phyloP scores from a whole-genome alignment of 2,797 vertebrate genomes.

The Enteromius thamalakanensis region DNA sequence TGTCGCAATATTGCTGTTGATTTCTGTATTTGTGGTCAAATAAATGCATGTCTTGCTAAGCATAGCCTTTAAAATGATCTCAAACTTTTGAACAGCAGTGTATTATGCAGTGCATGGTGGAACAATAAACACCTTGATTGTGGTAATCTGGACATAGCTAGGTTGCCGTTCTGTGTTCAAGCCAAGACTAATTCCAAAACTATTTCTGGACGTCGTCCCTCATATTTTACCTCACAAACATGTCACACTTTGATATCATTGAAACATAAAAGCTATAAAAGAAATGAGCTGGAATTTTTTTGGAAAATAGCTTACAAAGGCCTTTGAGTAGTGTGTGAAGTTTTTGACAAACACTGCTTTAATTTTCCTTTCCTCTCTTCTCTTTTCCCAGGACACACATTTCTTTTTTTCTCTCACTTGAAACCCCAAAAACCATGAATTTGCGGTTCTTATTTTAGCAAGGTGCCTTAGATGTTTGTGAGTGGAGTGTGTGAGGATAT shows the following conservation, averaged over 20 bases:
- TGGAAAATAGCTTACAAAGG: constrained; percentile 7
- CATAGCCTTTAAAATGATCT: not conserved
- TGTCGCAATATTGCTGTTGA: not conserved
- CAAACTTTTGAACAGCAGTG: not conserved
- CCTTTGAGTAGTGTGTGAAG: not conserved
- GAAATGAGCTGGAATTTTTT: not conserved
- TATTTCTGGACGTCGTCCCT: not conserved
- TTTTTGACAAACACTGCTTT: constrained; percentile 16
- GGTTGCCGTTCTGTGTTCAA: not conserved
- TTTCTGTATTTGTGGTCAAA: not conserved
- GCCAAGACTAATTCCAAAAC: not conserved
- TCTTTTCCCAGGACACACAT: not conserved
- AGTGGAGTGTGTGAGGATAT: not conserved
- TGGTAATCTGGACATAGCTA: not conserved
- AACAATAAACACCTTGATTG: not conserved
- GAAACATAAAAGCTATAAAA: not conserved
- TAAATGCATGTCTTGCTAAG: not conserved
- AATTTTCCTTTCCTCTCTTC: not conserved
- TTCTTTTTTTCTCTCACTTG: not conserved
- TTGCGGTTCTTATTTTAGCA: constrained; percentile 37
- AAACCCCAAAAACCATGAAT: constrained; percentile 14
- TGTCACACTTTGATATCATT: not conserved
- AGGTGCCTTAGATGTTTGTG: constrained; percentile 16
- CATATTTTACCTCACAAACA: not conserved
- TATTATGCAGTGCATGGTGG: not conserved